These are phyloP conservation scores for Lamellibrachia luymesi DNA, from an alignment of 1,140 invertebrate species.

Conservation along the genomic window DNA sequence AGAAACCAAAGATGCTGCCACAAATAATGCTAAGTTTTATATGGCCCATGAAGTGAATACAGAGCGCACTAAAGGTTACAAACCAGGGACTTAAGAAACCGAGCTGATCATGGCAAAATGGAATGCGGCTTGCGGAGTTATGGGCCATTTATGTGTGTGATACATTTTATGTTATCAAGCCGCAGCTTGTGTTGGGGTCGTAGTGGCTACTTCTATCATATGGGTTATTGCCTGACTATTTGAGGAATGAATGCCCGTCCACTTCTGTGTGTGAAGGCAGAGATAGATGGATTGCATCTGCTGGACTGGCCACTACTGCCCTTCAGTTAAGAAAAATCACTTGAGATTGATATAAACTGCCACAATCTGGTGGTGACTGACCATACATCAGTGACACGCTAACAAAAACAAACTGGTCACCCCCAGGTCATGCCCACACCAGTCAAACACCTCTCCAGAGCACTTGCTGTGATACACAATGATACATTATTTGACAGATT, in stretches of 20 bases:
- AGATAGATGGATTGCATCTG: not conserved
- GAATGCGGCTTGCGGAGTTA: not conserved
- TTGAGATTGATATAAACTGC: not conserved
- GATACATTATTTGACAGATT: not conserved
- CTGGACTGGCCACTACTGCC: not conserved
- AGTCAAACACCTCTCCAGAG: not conserved
- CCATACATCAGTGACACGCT: not conserved
- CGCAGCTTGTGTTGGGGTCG: not conserved
- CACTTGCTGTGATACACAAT: not conserved
- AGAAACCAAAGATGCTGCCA: not conserved
- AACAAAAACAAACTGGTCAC: not conserved
- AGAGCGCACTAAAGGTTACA: not conserved
- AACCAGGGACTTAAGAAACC: not conserved
- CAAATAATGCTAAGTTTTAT: not conserved
- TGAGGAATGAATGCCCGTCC: not conserved
- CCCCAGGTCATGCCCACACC: not conserved
- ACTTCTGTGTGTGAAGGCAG: not conserved
- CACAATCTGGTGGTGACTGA: not conserved
- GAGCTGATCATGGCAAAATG: not conserved
- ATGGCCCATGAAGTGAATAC: not conserved
- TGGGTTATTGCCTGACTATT: not conserved
- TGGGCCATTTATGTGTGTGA: not conserved
- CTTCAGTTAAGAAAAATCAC: not conserved
- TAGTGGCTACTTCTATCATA: not conserved
- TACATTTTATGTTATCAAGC: conserved; percentile 5